These are phyloP conservation scores for Gymnocypris eckloni DNA, from an alignment of 2,797 vertebrate genomes.

Conservation along the genomic window DNA sequence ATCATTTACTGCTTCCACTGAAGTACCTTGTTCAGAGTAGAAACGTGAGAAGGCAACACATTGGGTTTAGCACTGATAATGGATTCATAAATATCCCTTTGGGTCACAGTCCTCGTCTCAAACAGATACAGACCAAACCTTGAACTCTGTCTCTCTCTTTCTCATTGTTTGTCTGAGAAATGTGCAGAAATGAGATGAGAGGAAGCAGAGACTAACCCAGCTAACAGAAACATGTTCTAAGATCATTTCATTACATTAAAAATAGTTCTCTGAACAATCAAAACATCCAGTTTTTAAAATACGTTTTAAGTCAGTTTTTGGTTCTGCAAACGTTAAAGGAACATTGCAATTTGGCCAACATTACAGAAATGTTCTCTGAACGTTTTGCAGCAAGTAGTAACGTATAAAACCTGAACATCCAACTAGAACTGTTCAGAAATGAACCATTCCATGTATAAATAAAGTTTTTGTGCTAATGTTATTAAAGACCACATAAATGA, in stretches of 20 bases:
- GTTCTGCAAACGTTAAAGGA: neutral
- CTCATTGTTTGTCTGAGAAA: conserved; percentile 4
- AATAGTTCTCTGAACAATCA: too few species aligned
- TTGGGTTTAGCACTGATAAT: conserved; percentile 71
- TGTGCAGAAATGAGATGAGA: conserved; percentile 33
- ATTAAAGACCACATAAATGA: neutral
- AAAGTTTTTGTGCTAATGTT: neutral
- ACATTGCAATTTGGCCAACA: neutral
- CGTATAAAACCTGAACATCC: neutral
- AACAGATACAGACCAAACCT: conserved; percentile 58
- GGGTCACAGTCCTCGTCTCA: conserved; percentile 65
- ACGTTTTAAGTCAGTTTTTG: neutral
- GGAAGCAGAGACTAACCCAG: conserved; percentile 28
- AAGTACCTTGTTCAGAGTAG: conserved; percentile 67
- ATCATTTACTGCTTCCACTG: conserved; percentile 55
- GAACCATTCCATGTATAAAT: neutral
- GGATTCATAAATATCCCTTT: conserved; percentile 76
- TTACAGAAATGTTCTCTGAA: neutral
- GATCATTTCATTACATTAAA: neutral
- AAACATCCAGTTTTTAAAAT: neutral
- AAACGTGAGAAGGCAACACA: conserved; percentile 68
- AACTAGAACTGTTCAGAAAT: neutral
- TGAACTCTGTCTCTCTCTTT: conserved; percentile 30
- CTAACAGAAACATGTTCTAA: conserved; percentile 1
- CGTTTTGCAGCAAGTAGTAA: neutral